These are phyloP conservation scores for Puma concolor DNA, from an alignment of 2,113 vertebrate genomes.

Conservation along the genomic window DNA sequence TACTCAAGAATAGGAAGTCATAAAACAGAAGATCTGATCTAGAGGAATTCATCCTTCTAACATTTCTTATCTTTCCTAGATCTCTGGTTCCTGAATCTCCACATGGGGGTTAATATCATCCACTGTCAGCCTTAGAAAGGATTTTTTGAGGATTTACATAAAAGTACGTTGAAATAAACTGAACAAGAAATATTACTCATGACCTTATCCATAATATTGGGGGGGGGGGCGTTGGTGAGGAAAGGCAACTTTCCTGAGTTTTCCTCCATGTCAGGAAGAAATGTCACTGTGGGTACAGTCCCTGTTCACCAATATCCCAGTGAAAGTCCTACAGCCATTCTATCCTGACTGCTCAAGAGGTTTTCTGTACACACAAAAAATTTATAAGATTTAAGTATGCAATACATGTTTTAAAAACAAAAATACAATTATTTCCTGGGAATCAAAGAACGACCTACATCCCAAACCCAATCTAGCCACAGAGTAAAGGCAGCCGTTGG, in stretches of 20 bases:
- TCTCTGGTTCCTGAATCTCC: background rate
- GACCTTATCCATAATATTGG: background rate
- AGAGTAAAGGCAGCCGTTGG: background rate
- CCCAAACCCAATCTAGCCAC: background rate
- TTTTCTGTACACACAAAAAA: background rate
- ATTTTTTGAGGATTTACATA: constrained; percentile 6
- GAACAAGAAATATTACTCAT: background rate
- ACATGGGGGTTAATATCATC: background rate
- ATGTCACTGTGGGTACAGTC: background rate
- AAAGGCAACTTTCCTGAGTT: constrained; percentile 1
- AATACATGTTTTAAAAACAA: background rate
- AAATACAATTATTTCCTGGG: background rate
- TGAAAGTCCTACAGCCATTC: background rate
- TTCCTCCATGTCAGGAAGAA: constrained; percentile 9
- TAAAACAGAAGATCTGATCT: background rate
- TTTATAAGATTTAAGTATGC: constrained; percentile 8
- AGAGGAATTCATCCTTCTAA: background rate
- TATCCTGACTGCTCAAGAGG: background rate
- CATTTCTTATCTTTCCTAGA: background rate
- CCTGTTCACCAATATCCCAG: background rate
- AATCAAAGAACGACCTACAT: background rate
- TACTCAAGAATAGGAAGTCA: constrained; percentile 8
- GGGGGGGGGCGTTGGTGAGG: no score
- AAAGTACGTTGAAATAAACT: constrained; percentile 25
- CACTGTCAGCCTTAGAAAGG: background rate